Evolutionary conservation across 2,888 invertebrate genomes (phyloP).

Genomic region (Ichneumoninae sp.): DNA sequence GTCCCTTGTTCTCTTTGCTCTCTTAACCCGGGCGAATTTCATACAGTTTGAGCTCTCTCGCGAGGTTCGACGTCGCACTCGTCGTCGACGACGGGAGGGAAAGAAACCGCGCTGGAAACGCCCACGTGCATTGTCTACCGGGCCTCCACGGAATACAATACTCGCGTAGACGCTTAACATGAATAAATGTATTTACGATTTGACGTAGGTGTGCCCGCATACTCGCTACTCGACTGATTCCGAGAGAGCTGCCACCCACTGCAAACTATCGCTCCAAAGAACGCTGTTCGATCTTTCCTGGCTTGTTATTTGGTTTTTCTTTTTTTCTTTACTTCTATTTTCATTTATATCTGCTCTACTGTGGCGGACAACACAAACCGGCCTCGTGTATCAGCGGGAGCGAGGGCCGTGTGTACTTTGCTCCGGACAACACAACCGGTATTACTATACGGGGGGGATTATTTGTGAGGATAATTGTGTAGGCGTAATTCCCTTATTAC

Average conservation of each 20-base stretch:
- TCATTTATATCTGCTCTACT: slow-evolving; percentile 59
- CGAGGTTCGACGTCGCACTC: slow-evolving; percentile 26
- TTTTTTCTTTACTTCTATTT: slow-evolving; percentile 1
- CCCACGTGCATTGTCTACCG: slow-evolving; percentile 83
- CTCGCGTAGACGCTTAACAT: slow-evolving; percentile 79
- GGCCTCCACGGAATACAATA: slow-evolving; percentile 81
- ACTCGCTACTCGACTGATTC: slow-evolving; percentile 61
- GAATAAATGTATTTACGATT: slow-evolving; percentile 83
- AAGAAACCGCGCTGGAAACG: slow-evolving; percentile 77
- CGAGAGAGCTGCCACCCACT: slow-evolving; percentile 61
- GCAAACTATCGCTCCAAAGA: slow-evolving; percentile 59
- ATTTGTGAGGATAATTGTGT: slow-evolving; percentile 64
- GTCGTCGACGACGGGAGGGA: slow-evolving; percentile 63
- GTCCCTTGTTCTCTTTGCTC: slow-evolving; percentile 44
- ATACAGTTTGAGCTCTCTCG: slow-evolving; percentile 19
- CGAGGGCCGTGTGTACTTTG: slow-evolving; percentile 26
- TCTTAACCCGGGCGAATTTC: slow-evolving; percentile 44
- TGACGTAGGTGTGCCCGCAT: slow-evolving; percentile 70
- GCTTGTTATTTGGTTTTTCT: slow-evolving; percentile 18
- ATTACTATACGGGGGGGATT: slow-evolving; percentile 27
- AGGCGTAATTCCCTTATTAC: slow-evolving; percentile 63
- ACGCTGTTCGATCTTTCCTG: slow-evolving; percentile 63
- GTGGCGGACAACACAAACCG: slow-evolving; percentile 52
- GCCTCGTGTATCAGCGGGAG: slow-evolving; percentile 56
- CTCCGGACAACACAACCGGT: slow-evolving; percentile 45